Evolutionary conservation across 2,888 invertebrate genomes (phyloP).

Genomic region (Cyclophora albipunctata): DNA sequence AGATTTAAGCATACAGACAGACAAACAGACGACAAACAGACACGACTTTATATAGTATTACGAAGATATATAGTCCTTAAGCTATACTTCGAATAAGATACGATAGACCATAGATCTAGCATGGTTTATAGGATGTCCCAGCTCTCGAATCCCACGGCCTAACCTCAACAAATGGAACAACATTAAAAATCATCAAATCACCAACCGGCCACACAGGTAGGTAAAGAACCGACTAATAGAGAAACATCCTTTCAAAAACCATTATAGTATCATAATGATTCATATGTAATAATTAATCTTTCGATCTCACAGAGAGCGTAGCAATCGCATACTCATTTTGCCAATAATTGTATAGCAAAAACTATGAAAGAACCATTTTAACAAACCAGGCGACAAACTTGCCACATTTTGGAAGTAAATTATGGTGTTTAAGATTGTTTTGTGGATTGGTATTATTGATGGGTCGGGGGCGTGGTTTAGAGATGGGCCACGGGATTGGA

Average conservation of each 20-base stretch:
- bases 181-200: conserved; percentile 25
- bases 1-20: too few species aligned
- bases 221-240: conserved; percentile 46
- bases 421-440: conserved; percentile 51
- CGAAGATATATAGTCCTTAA: too few species aligned
- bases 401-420: conserved; percentile 56
- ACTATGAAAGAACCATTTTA: conserved; percentile 47
- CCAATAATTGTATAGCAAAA: conserved; percentile 32
- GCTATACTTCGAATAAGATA: too few species aligned
- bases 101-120: too few species aligned
- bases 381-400: conserved; percentile 71
- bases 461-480: conserved; percentile 31
- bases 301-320: conserved; percentile 48
- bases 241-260: conserved; percentile 45
- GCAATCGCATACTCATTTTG: conserved; percentile 67
- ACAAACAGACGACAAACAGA: too few species aligned
- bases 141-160: too few species aligned
- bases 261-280: conserved; percentile 34
- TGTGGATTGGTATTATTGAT: conserved; percentile 48
- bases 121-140: too few species aligned
- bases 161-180: too few species aligned
- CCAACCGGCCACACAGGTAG: conserved; percentile 54
- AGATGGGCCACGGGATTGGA: conserved; percentile 18
- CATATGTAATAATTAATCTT: conserved; percentile 62
- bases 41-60: too few species aligned